phyloP scores from a whole-genome alignment of 2,888 invertebrate genomes.

The Drosophila neoperkinsi region DNA sequence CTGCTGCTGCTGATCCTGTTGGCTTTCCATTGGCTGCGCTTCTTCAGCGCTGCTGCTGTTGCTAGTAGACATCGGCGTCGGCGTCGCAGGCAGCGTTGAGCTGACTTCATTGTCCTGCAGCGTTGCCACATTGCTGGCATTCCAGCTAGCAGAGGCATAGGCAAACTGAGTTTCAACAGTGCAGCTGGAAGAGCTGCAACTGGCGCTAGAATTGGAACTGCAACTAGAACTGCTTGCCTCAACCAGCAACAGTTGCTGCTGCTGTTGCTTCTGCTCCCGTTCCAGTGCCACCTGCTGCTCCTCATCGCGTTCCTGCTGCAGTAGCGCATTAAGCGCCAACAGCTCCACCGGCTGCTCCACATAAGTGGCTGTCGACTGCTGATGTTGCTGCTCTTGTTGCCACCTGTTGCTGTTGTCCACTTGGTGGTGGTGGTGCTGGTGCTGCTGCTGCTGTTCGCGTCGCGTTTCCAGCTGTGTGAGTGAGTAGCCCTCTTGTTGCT shows the following conservation, averaged over 20 bases:
- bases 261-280: conserved; percentile 59
- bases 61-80: background rate
- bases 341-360: conserved; percentile 56
- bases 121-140: conserved; percentile 33
- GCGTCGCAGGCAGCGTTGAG: conserved; percentile 56
- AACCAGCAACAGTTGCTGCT: conserved; percentile 36
- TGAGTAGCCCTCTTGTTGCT: conserved; percentile 84
- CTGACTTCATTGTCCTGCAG: conserved; percentile 69
- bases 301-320: conserved; percentile 81
- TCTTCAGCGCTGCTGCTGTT: conserved; percentile 7
- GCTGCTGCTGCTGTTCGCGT: conserved; percentile 73
- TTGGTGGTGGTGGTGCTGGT: background rate
- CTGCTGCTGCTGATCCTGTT: conserved; percentile 2
- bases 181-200: conserved; percentile 5
- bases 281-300: conserved; percentile 80
- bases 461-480: conserved; percentile 84
- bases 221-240: conserved; percentile 43
- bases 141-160: conserved; percentile 30
- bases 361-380: conserved; percentile 22
- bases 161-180: conserved; percentile 4
- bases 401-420: conserved; percentile 31
- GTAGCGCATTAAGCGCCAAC: conserved; percentile 75
- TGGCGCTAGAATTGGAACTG: conserved; percentile 31
- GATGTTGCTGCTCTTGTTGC: conserved; percentile 29
- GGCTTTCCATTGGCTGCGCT: conserved; percentile 9